Conservation (phyloP, 2,888 invertebrate species). For the Lapara coniferarum region DNA sequence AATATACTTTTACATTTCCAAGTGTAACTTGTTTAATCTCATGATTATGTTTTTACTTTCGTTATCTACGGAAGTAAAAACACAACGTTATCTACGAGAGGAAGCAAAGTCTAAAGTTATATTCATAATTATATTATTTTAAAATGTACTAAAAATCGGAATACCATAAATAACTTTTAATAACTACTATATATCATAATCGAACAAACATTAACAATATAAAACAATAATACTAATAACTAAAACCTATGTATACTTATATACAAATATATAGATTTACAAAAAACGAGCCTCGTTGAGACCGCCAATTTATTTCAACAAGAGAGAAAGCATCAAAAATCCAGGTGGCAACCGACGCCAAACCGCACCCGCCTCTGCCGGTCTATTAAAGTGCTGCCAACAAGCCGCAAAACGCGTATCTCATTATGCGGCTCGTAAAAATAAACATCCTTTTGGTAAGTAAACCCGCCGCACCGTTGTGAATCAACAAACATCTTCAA, state of each 20-base stretch:
- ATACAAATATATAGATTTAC: slow-evolving; percentile 77
- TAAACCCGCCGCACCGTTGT: slow-evolving; percentile 73
- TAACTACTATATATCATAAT: slow-evolving; percentile 49
- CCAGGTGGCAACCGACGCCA: slow-evolving; percentile 73
- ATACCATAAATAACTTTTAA: slow-evolving; percentile 52
- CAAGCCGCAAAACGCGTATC: slow-evolving; percentile 61
- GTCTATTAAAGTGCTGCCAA: slow-evolving; percentile 71
- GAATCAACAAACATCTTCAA: slow-evolving; percentile 76
- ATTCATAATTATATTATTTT: neutral
- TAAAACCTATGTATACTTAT: slow-evolving; percentile 83
- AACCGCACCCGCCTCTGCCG: slow-evolving; percentile 67
- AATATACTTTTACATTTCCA: slow-evolving; percentile 16
- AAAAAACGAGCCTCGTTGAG: slow-evolving; percentile 48
- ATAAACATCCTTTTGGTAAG: slow-evolving; percentile 68
- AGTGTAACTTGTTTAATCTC: neutral
- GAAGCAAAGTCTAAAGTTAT: neutral
- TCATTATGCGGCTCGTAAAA: slow-evolving; percentile 67
- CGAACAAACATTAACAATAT: slow-evolving; percentile 56
- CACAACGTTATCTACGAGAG: no score
- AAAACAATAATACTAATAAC: slow-evolving; percentile 72
- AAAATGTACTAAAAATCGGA: neutral
- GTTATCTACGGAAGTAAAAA: no score
- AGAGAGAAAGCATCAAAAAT: slow-evolving; percentile 57
- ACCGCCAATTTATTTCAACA: slow-evolving; percentile 4
- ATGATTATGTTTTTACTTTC: no score